These are phyloP conservation scores for Stenopsyche tienmushanensis DNA, from an alignment of 1,140 invertebrate genomes.

Conservation along the genomic window DNA sequence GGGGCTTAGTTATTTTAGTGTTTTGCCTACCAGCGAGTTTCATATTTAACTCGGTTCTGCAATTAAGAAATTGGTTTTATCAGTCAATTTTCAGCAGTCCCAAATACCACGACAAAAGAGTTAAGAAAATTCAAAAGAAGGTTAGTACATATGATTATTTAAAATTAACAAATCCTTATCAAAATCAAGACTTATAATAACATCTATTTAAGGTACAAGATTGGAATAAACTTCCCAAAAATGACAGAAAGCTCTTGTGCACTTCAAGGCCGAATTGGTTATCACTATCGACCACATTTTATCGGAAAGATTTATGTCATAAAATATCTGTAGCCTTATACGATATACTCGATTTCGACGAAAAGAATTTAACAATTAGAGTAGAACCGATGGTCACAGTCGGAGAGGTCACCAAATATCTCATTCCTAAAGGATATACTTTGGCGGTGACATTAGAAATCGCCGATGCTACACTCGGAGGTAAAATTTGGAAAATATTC, in stretches of 20 bases:
- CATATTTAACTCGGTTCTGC: conserved; percentile 60
- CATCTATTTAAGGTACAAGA: conserved; percentile 49
- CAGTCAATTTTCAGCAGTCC: conserved; percentile 51
- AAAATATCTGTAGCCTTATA: conserved; percentile 61
- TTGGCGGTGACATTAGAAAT: conserved; percentile 79
- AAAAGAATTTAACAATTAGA: conserved; percentile 62
- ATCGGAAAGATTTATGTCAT: conserved; percentile 64
- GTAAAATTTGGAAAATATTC: conserved; percentile 43
- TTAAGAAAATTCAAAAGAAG: conserved; percentile 58
- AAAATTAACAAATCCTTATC: not conserved
- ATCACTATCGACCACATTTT: conserved; percentile 67
- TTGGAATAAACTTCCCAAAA: conserved; percentile 59
- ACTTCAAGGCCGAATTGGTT: conserved; percentile 69
- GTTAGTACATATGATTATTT: conserved; percentile 36
- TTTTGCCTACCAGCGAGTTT: conserved; percentile 69
- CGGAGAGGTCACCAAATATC: conserved; percentile 73
- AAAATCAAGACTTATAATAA: not conserved
- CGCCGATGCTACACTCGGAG: conserved; percentile 76
- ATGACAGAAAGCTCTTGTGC: conserved; percentile 60
- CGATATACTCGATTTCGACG: conserved; percentile 72
- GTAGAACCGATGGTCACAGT: conserved; percentile 81
- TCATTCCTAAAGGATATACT: conserved; percentile 75
- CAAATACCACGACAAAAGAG: conserved; percentile 57
- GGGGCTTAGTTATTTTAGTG: conserved; percentile 63
- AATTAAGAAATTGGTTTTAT: conserved; percentile 50